Base-by-base conservation (phyloP, 2,888 invertebrate species). In the Sialis fuliginosa region DNA sequence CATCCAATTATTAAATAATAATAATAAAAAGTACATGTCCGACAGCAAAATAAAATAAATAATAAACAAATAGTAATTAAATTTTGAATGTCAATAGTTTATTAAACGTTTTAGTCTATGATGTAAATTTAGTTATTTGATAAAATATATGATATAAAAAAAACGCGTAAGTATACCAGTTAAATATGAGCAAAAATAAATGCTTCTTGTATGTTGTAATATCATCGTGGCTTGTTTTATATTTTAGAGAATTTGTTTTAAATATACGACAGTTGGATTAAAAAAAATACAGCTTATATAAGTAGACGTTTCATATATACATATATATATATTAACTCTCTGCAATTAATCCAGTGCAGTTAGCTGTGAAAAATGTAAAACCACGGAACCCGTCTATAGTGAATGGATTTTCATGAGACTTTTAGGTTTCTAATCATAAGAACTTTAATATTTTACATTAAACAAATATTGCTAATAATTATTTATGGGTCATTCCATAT, bases 131-230 rank as follows among this genome's bases (percentile, higher is more conserved):
- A 37, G 37, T 37, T n/a, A 12, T 37, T 35, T 35, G 37, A 10
- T 37, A 10, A 37, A 22, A 22, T 22, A 22, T 22, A 10, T 37
- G 8, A 42, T 42, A 42, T 42, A 13, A 42, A 13, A 42, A 42
- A 30, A 8, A 42, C 13, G 30, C 42, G 31, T 42, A 42, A 31
- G 42, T 42, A 42, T 42, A 42, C 42, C 22, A 42, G 10, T 42
- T 22, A 22, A 42, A 37, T 37, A 12, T 37, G 12, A 37, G 37
- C 12, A 37, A 37, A 37, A 31, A 42, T 1, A 31, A 42, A 42
- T 42, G 62, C 62, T 62, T 59, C 60, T 49, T 61, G 60, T 60
- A 55, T 57, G 54, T 61, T 59, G 57, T 58, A 57, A 57, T 56
- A 58, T 61, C 58, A 56, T 58, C 58, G 61, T 61, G 56, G 61